Conservation (phyloP, 2,113 vertebrate genomes). For the Rhagologus leucostigma region DNA sequence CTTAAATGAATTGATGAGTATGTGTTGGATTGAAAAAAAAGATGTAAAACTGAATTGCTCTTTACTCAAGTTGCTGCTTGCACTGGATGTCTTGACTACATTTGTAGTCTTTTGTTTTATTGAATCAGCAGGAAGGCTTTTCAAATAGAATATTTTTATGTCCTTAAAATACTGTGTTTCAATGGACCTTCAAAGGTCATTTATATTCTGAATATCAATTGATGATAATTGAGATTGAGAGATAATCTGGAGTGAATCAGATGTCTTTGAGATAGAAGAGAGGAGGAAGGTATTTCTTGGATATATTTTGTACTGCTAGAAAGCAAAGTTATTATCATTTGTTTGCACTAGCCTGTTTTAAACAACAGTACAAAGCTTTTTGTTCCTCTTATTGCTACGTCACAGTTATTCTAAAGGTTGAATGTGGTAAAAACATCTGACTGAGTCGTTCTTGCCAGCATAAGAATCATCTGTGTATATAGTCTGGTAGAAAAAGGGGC, state of each 20-base stretch:
- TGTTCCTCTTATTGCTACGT: background rate
- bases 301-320: background rate
- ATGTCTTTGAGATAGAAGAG: background rate
- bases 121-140: background rate
- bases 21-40: background rate
- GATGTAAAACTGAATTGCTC: background rate
- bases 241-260: background rate
- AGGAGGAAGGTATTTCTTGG: background rate
- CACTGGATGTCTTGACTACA: background rate
- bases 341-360: background rate
- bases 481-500: background rate
- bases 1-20: conserved; percentile 30
- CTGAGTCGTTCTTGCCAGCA: background rate
- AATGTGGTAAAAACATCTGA: background rate
- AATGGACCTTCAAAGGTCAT: background rate
- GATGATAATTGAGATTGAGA: background rate
- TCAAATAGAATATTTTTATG: background rate
- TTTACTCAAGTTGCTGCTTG: background rate
- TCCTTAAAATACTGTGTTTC: background rate
- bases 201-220: background rate
- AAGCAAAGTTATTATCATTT: background rate
- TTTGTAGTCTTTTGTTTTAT: background rate
- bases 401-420: background rate
- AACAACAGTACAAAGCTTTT: background rate
- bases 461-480: background rate